Evolutionary conservation across 2,888 invertebrate genomes (phyloP).

Genomic region (Lumbricus terrestris): DNA sequence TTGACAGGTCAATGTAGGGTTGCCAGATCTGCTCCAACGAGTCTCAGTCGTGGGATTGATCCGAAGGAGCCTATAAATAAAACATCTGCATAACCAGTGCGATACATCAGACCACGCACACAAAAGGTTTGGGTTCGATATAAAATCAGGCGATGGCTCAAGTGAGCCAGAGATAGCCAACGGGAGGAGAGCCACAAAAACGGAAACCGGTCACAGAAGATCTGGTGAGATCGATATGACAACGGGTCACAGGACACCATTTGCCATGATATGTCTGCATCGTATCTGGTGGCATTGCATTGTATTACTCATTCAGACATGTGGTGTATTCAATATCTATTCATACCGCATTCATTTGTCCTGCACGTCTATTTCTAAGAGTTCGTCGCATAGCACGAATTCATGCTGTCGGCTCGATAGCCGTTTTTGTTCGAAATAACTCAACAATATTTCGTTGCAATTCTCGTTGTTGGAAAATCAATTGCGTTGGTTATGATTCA

Average conservation of each 20-base stretch:
- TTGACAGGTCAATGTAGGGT: not conserved
- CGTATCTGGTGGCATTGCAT: not conserved
- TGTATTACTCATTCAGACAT: not conserved
- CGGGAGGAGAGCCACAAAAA: not conserved
- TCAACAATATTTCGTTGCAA: not conserved
- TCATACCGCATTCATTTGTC: not conserved
- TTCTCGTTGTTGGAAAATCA: not conserved
- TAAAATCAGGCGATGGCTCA: not conserved
- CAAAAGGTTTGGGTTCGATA: not conserved
- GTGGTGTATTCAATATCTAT: not conserved
- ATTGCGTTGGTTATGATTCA: not conserved
- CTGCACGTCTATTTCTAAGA: not conserved
- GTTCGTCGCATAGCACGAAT: not conserved
- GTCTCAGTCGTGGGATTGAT: not conserved
- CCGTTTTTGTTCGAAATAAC: not conserved
- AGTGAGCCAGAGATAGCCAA: not conserved
- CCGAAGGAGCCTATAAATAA: not conserved
- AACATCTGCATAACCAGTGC: conserved; percentile 3
- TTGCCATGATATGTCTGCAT: not conserved
- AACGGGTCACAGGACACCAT: not conserved
- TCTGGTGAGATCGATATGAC: not conserved
- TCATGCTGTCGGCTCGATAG: not conserved
- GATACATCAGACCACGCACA: not conserved
- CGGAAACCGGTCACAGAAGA: not conserved
- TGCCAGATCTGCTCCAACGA: not conserved